Evolutionary conservation across 2,797 vertebrate genomes (phyloP), one percentile per base, ranked within the genome.

Genomic region (Agapornis canus): DNA sequence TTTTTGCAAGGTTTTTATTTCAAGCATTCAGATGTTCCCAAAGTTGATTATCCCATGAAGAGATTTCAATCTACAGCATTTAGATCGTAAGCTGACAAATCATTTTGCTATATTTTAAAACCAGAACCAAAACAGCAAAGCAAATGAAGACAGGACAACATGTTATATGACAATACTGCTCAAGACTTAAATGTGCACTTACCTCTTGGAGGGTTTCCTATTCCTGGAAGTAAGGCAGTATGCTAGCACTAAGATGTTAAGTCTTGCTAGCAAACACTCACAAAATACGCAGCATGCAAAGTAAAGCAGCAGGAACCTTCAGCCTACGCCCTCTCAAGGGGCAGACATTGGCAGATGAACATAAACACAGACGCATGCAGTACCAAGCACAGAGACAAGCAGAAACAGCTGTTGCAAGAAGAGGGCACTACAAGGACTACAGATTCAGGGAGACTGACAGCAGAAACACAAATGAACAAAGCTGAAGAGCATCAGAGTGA

Each of bases 91-190:
- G 13, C 63, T 51, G 25, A 69, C 39, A 90, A 83, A 77, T 80
- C 5, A 66, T 80, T 91, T 85, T 47, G 37, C 40, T 63, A 43
- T 68, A 63, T 69, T 89, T 82, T 29, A 78, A 61, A 95, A 70
- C 83, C 65, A 75, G 57, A 57, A 84, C 29, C 29, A 92, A 97
- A 95, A 94, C 81, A 93, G 90, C 91, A 96, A 96, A 96, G 90
- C 92, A 90, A 92, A 85, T 83, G 90, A 95, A 86, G 91, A 88
- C 40, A 49, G 48, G 40, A 86, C 6, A 79, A 52, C 6, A 23
- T 10, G 35, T 77, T 77, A 60, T 13, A 66, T 23, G 65, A 76
- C 42, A 39, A 70, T 8, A 56, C 49, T 56, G 82, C 87, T 88
- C 35, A 31, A 89, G 79, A 90, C 61, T 57, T 52, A 71, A 66